These are phyloP conservation scores for Petaurus breviceps DNA, from an alignment of 2,113 vertebrate species.

Conservation along the genomic window DNA sequence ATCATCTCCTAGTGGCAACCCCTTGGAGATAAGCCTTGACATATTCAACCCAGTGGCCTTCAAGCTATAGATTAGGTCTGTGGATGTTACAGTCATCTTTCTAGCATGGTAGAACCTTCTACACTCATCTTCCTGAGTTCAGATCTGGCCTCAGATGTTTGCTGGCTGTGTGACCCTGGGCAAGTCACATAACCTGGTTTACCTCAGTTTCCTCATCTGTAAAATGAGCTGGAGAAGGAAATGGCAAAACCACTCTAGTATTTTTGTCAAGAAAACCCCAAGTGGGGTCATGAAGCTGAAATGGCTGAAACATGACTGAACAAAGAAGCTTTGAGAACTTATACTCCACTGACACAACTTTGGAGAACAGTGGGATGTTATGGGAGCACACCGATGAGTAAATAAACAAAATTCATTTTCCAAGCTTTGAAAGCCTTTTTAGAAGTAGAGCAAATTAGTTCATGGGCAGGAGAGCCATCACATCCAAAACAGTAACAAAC, in stretches of 20 bases:
- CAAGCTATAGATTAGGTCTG: neutral
- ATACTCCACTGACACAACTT: neutral
- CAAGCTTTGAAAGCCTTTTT: no score
- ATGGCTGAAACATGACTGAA: neutral
- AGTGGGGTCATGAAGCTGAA: neutral
- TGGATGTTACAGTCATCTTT: neutral
- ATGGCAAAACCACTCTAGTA: neutral
- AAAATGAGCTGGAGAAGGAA: neutral
- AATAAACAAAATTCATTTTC: no score
- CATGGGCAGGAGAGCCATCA: neutral
- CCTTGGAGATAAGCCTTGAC: neutral
- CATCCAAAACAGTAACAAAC: neutral
- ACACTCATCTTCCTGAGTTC: neutral
- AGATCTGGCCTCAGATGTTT: neutral
- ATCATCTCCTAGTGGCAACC: neutral
- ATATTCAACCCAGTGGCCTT: neutral
- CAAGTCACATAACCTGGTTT: neutral
- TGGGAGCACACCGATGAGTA: no score
- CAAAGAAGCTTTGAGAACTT: neutral
- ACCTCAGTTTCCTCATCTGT: neutral
- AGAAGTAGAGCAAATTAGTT: neutral
- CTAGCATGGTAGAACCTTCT: neutral
- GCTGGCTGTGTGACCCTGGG: neutral
- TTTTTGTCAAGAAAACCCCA: neutral
- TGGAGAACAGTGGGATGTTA: no score